These are phyloP conservation scores for Prostheceraeus crozeri DNA, from an alignment of 2,888 invertebrate species.

Conservation along the genomic window DNA sequence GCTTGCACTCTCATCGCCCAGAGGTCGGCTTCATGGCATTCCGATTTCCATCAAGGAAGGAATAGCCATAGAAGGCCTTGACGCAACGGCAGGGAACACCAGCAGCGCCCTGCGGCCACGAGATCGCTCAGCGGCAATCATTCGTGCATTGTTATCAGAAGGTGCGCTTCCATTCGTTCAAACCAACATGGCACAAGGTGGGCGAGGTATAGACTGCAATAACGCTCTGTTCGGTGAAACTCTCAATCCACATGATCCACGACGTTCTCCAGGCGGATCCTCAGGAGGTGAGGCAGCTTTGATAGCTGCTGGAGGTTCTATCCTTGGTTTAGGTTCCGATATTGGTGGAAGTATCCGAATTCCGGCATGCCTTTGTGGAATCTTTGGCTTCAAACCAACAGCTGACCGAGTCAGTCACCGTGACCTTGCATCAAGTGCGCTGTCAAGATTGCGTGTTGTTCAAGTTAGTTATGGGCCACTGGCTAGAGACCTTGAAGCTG, in stretches of 20 bases:
- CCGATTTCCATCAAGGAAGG: slow-evolving; percentile 17
- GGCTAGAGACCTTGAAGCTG: slow-evolving; percentile 42
- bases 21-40: slow-evolving; percentile 4
- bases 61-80: slow-evolving; percentile 17
- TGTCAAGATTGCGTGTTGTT: not conserved
- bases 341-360: slow-evolving; percentile 55
- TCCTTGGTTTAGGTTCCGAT: slow-evolving; percentile 55
- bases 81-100: slow-evolving; percentile 7
- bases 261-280: slow-evolving; percentile 52
- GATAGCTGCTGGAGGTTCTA: slow-evolving; percentile 50
- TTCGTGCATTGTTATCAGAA: slow-evolving; percentile 1
- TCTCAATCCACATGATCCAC: slow-evolving; percentile 54
- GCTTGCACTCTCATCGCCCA: too few species aligned
- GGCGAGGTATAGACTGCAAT: slow-evolving; percentile 16
- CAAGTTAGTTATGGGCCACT: slow-evolving; percentile 43
- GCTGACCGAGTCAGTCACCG: slow-evolving; percentile 43
- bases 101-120: not conserved
- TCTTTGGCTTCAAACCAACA: slow-evolving; percentile 53
- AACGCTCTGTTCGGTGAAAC: slow-evolving; percentile 31
- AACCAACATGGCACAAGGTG: slow-evolving; percentile 27
- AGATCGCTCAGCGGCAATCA: slow-evolving; percentile 14
- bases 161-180: slow-evolving; percentile 30
- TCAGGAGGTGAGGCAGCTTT: slow-evolving; percentile 55
- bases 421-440: not conserved
- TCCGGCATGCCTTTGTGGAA: slow-evolving; percentile 54